Conservation (phyloP, 2,888 invertebrate species). For the Odontothrips loti region DNA sequence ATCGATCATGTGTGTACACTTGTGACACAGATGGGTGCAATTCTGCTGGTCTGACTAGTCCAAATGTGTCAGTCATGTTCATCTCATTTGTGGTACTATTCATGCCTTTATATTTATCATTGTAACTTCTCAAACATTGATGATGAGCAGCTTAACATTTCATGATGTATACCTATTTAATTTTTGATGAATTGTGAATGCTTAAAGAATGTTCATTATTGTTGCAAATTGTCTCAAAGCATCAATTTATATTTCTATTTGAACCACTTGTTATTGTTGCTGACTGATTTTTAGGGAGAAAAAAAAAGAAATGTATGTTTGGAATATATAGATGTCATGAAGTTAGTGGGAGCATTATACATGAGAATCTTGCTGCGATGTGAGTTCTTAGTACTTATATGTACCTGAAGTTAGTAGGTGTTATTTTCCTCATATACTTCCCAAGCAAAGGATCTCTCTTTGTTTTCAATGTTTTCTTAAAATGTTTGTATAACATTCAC, state of each 20-base stretch:
- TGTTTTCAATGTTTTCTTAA: no score
- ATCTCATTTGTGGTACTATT: not conserved
- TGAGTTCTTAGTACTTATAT: not conserved
- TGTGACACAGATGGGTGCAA: constrained; percentile 82
- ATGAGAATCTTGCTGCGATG: not conserved
- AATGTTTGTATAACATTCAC: not conserved
- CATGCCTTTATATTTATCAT: not conserved
- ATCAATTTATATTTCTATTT: not conserved
- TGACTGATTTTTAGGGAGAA: no score
- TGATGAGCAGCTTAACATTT: no score
- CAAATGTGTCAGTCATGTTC: not conserved
- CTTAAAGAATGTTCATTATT: not conserved
- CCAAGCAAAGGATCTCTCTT: not conserved
- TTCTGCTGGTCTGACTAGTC: constrained; percentile 45
- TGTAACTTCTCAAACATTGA: no score
- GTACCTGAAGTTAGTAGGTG: not conserved
- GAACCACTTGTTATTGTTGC: not conserved
- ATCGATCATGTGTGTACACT: constrained; percentile 83
- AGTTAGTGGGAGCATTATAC: no score
- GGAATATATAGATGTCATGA: no score
- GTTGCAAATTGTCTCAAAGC: not conserved
- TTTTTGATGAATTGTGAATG: no score
- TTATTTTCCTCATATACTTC: not conserved
- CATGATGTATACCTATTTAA: no score
- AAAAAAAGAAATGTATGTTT: no score